Percentiles rank a stretch among this genome's conserved stretches.
phyloP scores from a whole-genome alignment of 1,140 invertebrate genomes.

The Ceratitis capitata region DNA sequence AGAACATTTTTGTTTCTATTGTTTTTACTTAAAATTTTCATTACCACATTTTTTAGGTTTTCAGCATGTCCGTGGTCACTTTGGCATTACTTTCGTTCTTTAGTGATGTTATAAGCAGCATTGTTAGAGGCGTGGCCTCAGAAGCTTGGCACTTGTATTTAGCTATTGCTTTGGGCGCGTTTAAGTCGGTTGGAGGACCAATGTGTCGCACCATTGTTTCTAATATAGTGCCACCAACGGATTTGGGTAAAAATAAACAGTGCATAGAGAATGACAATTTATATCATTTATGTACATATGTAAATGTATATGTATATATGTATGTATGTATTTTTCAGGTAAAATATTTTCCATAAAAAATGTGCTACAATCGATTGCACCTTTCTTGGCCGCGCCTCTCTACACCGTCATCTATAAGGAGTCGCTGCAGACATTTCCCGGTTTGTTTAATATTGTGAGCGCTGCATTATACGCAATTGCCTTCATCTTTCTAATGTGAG shows the following conservation, averaged over 20 bases:
- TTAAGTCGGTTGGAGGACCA: constrained; percentile 70
- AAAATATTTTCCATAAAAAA: constrained; percentile 73
- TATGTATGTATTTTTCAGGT: constrained; percentile 57
- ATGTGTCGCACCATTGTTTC: constrained; percentile 73
- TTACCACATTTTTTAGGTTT: constrained; percentile 47
- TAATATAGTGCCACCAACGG: constrained; percentile 72
- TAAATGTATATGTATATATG: constrained; percentile 4
- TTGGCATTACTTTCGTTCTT: constrained; percentile 55
- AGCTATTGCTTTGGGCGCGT: constrained; percentile 65
- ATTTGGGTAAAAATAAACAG: constrained; percentile 68
- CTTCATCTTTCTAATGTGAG: constrained; percentile 68
- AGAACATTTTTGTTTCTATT: no score
- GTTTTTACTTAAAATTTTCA: background rate
- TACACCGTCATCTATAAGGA: constrained; percentile 72
- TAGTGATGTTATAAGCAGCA: constrained; percentile 64
- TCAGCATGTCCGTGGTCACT: constrained; percentile 58
- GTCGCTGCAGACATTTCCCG: constrained; percentile 68
- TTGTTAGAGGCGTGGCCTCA: constrained; percentile 68
- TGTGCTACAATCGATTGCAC: constrained; percentile 71
- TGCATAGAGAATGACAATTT: background rate
- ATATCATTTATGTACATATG: background rate
- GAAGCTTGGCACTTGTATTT: constrained; percentile 75
- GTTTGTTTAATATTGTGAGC: constrained; percentile 69
- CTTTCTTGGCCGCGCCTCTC: constrained; percentile 70
- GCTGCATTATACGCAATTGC: constrained; percentile 63